A percentile compares a stretch with the other conserved stretches of the same genome.
Evolutionary conservation across 2,888 invertebrate species (phyloP).

Genomic region (Sarcophaga carnaria): DNA sequence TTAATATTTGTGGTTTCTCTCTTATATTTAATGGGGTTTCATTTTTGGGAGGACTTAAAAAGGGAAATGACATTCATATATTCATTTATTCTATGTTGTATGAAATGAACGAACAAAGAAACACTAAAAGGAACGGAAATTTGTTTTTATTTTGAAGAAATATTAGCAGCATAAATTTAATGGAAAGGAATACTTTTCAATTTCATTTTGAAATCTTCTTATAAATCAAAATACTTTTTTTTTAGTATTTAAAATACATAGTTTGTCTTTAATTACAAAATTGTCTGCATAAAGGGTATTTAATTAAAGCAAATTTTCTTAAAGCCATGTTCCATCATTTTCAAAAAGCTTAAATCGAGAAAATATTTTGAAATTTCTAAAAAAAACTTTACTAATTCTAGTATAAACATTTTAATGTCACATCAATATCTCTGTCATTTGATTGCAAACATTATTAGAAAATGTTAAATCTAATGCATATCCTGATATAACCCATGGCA

Average conservation of each 20-base stretch:
- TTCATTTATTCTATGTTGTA: neutral
- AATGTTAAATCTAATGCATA: conserved; percentile 40
- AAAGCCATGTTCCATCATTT: no score
- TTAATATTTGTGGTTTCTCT: neutral
- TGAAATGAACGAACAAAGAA: neutral
- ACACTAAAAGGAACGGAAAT: neutral
- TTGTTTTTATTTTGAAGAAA: neutral
- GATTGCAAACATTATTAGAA: conserved; percentile 42
- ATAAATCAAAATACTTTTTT: no score
- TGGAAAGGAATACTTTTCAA: no score
- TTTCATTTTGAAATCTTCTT: no score
- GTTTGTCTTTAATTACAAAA: no score
- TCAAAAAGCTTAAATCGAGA: no score
- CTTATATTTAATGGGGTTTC: neutral
- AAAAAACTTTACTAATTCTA: no score
- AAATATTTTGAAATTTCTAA: no score
- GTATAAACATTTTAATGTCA: neutral
- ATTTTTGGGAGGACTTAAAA: neutral
- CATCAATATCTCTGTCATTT: conserved; percentile 39
- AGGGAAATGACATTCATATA: conserved; percentile 20
- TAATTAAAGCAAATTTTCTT: no score
- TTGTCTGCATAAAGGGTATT: no score
- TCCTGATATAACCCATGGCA: neutral
- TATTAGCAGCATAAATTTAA: neutral
- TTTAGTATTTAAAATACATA: no score